Conservation (phyloP, 1,140 invertebrate species). For the Drosophila guanche region DNA sequence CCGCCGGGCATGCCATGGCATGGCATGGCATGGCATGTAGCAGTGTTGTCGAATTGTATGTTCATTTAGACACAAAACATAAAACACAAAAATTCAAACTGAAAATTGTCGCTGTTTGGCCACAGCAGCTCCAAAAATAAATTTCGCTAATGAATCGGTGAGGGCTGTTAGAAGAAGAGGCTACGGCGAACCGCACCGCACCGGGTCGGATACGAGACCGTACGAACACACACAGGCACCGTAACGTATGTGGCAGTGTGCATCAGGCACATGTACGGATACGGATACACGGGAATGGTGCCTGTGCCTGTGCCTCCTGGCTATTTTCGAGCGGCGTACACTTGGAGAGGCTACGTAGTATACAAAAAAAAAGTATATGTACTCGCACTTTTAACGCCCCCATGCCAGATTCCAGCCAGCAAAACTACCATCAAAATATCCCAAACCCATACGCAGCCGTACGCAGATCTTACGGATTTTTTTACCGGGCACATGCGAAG, state of each 20-base stretch:
- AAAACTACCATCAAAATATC: constrained; percentile 4
- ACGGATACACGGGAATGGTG: constrained; percentile 9
- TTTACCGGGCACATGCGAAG: constrained; percentile 9
- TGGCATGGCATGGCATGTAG: constrained; percentile 32
- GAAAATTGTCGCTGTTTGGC: constrained; percentile 74
- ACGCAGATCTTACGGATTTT: background rate
- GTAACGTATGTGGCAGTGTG: constrained; percentile 9
- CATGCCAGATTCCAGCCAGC: background rate
- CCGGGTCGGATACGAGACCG: constrained; percentile 55
- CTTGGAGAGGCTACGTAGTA: constrained; percentile 32
- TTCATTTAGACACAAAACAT: constrained; percentile 62
- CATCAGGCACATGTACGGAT: constrained; percentile 10
- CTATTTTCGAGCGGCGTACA: constrained; percentile 61
- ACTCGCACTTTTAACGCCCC: constrained; percentile 4
- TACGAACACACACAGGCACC: background rate
- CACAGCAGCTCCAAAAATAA: constrained; percentile 74
- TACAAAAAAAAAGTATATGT: constrained; percentile 3
- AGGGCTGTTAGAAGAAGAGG: constrained; percentile 50
- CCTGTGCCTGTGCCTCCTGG: constrained; percentile 16
- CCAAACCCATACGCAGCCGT: background rate
- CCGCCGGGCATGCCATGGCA: background rate
- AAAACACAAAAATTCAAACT: constrained; percentile 64
- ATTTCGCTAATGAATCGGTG: constrained; percentile 62
- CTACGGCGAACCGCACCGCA: constrained; percentile 8
- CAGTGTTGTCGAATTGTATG: constrained; percentile 67